Evolutionary conservation across 2,113 vertebrate species (phyloP).

Genomic region (Salminus brasiliensis): DNA sequence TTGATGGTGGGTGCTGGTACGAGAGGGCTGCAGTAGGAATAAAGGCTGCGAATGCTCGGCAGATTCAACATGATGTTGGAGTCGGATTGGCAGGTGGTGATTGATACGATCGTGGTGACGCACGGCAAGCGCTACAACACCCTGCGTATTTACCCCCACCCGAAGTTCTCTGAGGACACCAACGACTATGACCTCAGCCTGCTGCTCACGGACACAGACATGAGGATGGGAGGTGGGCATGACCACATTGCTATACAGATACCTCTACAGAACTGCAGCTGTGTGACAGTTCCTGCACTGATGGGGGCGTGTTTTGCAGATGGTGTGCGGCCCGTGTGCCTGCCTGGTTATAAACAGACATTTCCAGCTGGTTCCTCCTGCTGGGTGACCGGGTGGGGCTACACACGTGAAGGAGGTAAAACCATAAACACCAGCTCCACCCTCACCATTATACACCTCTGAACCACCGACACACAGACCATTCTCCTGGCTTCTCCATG

Average conservation of each 20-base stretch:
- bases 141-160: slow-evolving; percentile 68
- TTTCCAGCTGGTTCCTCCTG: slow-evolving; percentile 70
- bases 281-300: background rate
- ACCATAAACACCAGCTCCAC: background rate
- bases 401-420: slow-evolving; percentile 69
- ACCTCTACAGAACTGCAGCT: background rate
- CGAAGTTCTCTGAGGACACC: slow-evolving; percentile 58
- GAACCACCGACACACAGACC: background rate
- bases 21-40: no score
- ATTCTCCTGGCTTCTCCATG: no score
- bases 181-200: slow-evolving; percentile 80
- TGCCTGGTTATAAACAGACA: slow-evolving; percentile 65
- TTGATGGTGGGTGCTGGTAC: no score
- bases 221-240: slow-evolving; percentile 65
- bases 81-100: slow-evolving; percentile 72
- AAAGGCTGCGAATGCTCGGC: no score
- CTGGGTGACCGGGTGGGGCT: slow-evolving; percentile 81
- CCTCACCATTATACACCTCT: background rate
- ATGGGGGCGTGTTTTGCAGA: slow-evolving; percentile 58
- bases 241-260: background rate
- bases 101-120: slow-evolving; percentile 58
- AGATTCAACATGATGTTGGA: slow-evolving; percentile 67
- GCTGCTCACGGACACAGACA: slow-evolving; percentile 69
- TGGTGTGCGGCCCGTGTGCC: slow-evolving; percentile 73
- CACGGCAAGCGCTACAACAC: slow-evolving; percentile 65